Percentiles rank a stretch among this genome's conserved stretches.
Conservation (phyloP, 2,113 vertebrate species). For the Megaceryle torquata region DNA sequence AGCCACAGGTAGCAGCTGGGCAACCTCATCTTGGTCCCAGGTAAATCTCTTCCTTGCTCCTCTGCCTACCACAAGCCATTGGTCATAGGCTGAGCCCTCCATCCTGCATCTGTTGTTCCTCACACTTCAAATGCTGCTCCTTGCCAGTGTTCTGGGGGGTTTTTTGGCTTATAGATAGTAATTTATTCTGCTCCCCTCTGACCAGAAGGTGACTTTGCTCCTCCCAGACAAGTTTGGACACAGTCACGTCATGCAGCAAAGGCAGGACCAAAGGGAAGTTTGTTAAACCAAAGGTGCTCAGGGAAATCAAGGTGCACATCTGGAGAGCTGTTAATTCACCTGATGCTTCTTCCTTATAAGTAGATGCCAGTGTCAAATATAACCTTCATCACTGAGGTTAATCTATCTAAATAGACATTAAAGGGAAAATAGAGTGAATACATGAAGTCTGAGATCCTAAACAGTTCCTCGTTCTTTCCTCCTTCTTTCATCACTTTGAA, state of each 20-base stretch:
- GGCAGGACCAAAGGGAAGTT: not conserved
- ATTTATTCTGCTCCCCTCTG: not conserved
- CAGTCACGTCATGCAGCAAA: not conserved
- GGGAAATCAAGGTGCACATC: not conserved
- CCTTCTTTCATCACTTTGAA: slow-evolving; percentile 45
- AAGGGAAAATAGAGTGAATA: not conserved
- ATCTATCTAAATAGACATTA: slow-evolving; percentile 46
- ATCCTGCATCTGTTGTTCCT: not conserved
- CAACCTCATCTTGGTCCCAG: not conserved
- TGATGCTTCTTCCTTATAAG: not conserved
- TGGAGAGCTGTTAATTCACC: not conserved
- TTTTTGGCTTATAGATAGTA: not conserved
- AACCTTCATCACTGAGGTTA: slow-evolving; percentile 39
- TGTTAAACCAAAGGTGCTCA: not conserved
- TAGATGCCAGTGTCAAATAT: slow-evolving; percentile 15
- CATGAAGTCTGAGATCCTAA: slow-evolving; percentile 24
- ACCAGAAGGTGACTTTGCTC: not conserved
- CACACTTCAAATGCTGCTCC: not conserved
- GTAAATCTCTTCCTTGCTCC: not conserved
- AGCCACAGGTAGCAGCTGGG: not conserved
- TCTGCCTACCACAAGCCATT: not conserved
- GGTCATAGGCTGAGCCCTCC: not conserved
- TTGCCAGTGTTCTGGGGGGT: not conserved
- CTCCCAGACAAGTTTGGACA: not conserved
- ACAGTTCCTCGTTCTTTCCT: slow-evolving; percentile 35